Evolutionary conservation across 2,797 vertebrate genomes (phyloP), one percentile per base, ranked within the genome.

Genomic region (Coranthus polyacanthus): DNA sequence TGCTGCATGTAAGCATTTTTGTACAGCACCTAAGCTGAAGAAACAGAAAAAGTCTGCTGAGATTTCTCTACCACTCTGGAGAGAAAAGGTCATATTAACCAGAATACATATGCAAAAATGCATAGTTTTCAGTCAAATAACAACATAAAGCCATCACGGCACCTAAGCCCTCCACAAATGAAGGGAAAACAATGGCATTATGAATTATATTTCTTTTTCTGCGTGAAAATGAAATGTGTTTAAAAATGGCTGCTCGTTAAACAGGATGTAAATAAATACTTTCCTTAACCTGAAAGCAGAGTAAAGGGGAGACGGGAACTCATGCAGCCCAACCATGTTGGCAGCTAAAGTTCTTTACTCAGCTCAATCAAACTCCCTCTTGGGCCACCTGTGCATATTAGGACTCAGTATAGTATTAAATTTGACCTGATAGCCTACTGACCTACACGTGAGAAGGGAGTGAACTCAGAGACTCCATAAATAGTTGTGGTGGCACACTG

Each of bases 361-460:
- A 50, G 62, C 60, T 38, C 6, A 8, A 17, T 20, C 18, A 54
- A 46, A 38, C 24, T 69, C 34, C 72, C 32, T 47, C 18, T 16
- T 32, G 7, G 20, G 15, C 39, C 60, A 63, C 43, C 68, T 86
- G 78, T 46, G 43, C 62, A 66, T 79, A 81, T 81, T 46, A 78
- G 76, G 62, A 72, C 39, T 44, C 66, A 51, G 75, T 45, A 36
- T 73, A 69, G 44, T 70, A 78, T 83, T 75, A 81, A 50, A 83
- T 75, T 20, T 87, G 88, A 89, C 84, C 88, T 11, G 62, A 78
- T 88, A 68, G 77, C 83, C 84, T 21, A 89, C 29, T 91, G 86
- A 90, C 90, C 87, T 80, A 70, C 74, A 80, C 61, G 15, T 68
- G 81, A 79, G 55, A 75, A 57, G 20, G 24, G 21, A 63, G 15